Percentiles rank a stretch among this genome's conserved stretches.
phyloP scores from a whole-genome alignment of 2,888 invertebrate genomes.

The Agonopterix alstromeriana region DNA sequence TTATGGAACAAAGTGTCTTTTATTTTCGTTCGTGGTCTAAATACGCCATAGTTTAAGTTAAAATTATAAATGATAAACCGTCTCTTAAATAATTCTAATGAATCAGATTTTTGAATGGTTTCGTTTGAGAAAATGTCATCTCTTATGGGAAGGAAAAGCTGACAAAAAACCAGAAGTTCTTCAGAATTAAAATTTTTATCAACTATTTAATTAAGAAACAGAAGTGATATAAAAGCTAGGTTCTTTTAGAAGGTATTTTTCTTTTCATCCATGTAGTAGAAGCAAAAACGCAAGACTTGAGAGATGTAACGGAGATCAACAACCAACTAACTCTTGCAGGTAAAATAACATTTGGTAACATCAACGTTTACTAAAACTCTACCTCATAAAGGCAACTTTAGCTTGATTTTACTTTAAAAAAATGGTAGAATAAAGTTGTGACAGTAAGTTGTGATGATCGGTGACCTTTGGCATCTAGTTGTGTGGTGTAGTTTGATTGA shows the following conservation, averaged over 20 bases:
- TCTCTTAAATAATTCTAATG: too few species aligned
- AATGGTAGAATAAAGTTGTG: slow-evolving; percentile 15
- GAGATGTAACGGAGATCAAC: slow-evolving; percentile 36
- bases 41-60: too few species aligned
- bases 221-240: too few species aligned
- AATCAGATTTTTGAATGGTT: too few species aligned
- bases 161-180: too few species aligned
- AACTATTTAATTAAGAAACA: too few species aligned
- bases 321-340: slow-evolving; percentile 19
- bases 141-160: too few species aligned
- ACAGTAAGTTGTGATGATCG: slow-evolving; percentile 50
- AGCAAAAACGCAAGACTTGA: slow-evolving; percentile 42
- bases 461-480: slow-evolving; percentile 63
- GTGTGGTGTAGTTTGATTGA: slow-evolving; percentile 64
- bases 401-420: slow-evolving; percentile 14
- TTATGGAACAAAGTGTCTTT: too few species aligned
- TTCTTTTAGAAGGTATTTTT: not conserved
- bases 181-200: too few species aligned
- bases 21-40: too few species aligned
- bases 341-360: slow-evolving; percentile 15
- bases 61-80: too few species aligned
- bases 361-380: slow-evolving; percentile 20
- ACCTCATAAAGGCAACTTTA: slow-evolving; percentile 23
- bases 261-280: not conserved
- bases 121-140: too few species aligned